These are phyloP conservation scores for Nematolebias whitei DNA, from an alignment of 2,113 vertebrate genomes.

Conservation along the genomic window DNA sequence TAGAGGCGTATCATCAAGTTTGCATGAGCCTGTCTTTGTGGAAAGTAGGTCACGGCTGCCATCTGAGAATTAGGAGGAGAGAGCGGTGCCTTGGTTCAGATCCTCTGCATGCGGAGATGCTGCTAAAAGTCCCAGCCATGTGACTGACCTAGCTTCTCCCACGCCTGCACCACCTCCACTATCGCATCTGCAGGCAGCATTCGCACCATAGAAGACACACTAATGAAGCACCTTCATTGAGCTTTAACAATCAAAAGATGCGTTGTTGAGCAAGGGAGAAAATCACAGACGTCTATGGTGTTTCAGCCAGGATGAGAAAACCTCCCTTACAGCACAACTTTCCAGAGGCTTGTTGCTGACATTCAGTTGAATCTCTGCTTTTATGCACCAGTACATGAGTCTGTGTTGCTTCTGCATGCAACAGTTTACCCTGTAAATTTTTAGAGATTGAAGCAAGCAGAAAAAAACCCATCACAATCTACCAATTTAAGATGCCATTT, in stretches of 20 bases:
- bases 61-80: slow-evolving; percentile 74
- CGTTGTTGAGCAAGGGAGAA: slow-evolving; percentile 70
- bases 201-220: slow-evolving; percentile 66
- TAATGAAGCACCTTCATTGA: slow-evolving; percentile 67
- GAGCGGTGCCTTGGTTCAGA: slow-evolving; percentile 54
- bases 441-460: slow-evolving; percentile 14
- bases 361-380: slow-evolving; percentile 52
- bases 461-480: slow-evolving; percentile 5
- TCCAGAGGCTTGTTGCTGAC: slow-evolving; percentile 49
- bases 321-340: slow-evolving; percentile 37
- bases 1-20: slow-evolving; percentile 77
- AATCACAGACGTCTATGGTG: slow-evolving; percentile 64
- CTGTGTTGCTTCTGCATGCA: slow-evolving; percentile 30
- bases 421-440: slow-evolving; percentile 49
- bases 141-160: slow-evolving; percentile 69
- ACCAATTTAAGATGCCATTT: slow-evolving; percentile 19
- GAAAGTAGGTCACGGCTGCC: slow-evolving; percentile 79
- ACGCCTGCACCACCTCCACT: slow-evolving; percentile 47
- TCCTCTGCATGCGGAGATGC: slow-evolving; percentile 45
- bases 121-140: slow-evolving; percentile 59
- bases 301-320: slow-evolving; percentile 55
- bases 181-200: slow-evolving; percentile 58
- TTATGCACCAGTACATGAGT: slow-evolving; percentile 45
- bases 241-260: slow-evolving; percentile 78
- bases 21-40: slow-evolving; percentile 75